Evolutionary conservation across 2,888 invertebrate genomes (phyloP), one percentile per base, ranked within the genome.

Genomic region (Leptinotarsa juncta): DNA sequence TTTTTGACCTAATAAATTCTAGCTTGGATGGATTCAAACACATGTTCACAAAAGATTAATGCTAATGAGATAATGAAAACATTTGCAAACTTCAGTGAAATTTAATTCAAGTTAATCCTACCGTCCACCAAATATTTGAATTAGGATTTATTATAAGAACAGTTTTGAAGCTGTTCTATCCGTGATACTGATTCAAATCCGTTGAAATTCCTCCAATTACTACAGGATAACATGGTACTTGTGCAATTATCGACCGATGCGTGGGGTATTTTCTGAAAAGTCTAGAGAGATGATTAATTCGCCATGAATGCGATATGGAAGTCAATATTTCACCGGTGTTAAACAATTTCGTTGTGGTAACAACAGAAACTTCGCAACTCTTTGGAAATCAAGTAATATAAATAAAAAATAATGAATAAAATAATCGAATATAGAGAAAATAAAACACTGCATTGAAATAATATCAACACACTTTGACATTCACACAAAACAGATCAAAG

Each of bases 131-230:
- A 23, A 57, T 57, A 57, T 57, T 57, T 57, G 14, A 57, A 57
- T 23, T 7, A 20, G 20, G 20, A 12, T 20, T 20, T 20, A 57
- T 57, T 14, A 10, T 18, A 20, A 57, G 57, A 57, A 57, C 57
- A 57, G 57, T 57, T 57, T 57, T 3, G 20, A 57, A 57, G 57
- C 57, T 57, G 20, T 57, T 57, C 18, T 7, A 57, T 57, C 14
- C 57, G 14, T 20, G 2, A 20, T 20, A 7, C 23, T 57, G 23
- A 57, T 57, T 57, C 10, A 14, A 57, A 57, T 57, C 20, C 57
- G 1, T 20, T 18, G 20, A 20, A 57, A 57, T 57, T 14, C 20
- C 20, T 7, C 12, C 20, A 57, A 57, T n/a, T 23, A 57, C 14
- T 14, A 20, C 18, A 20, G 57, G 57, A 57, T 57, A 3, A n/a